Evolutionary conservation across 2,797 vertebrate genomes (phyloP), one percentile per base, ranked within the genome.

Genomic region (Acropternis orthonyx): DNA sequence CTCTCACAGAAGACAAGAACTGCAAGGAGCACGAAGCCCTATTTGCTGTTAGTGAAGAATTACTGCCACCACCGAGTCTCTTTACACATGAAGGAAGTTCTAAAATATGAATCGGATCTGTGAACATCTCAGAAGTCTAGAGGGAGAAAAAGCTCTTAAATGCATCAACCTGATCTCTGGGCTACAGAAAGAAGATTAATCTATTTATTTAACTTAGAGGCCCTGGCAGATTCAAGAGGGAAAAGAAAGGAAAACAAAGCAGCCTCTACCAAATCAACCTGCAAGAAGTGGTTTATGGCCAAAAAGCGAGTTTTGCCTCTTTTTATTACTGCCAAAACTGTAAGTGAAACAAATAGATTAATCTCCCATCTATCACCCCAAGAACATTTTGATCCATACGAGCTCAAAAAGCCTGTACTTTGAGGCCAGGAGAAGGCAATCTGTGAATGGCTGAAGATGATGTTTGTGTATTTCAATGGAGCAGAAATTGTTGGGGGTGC

Each of bases 181-280:
- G 91, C 90, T 82, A 56, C 83, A 94, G 61, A 26, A 55, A 67
- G 77, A n/a, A 79, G 77, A 75, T 59, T 51, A 73, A 94, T 95
- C 86, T 97, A 89, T 94, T 89, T 72, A 94, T 92, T 93, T 95
- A 95, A 66, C 81, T 77, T 72, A 79, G 41, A 81, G 34, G 71
- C 83, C 67, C 75, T 81, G 69, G 82, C 89, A 96, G 82, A 79
- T 87, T 52, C 66, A 46, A 59, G 79, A 85, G 66, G 73, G 49
- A 61, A 58, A 85, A 89, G 74, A 89, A 89, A 78, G 36, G 59
- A 63, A 89, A 91, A 88, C 72, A 75, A 80, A 81, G 88, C 51
- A 89, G 34, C 10, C 55, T 67, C 71, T 34, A 74, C 82, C 80
- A 49, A 94, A 51, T 44, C 93, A 92, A 92, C 69, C 66, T 22